phyloP scores from a whole-genome alignment of 2,113 vertebrate species.

The Danio rerio region GRCz12tu NC_133200.1:31412501-31413000 shows the following conservation, averaged over 20 bases:
- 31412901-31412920: not conserved
- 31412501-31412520: too few relatives aligned
- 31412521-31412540: too few relatives aligned
- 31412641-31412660: not conserved
- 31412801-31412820: constrained; percentile 82
- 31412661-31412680: not conserved
- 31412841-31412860: constrained; percentile 79
- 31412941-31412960: constrained; percentile 22
- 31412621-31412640: too few relatives aligned
- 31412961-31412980: constrained; percentile 12
- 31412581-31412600: too few relatives aligned
- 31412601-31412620: too few relatives aligned
- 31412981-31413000: not conserved
- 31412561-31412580: too few relatives aligned
- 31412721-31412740: constrained; percentile 29
- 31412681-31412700: not conserved
- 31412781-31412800: constrained; percentile 95
- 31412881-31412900: not conserved
- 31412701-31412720: constrained; percentile 36
- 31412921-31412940: constrained; percentile 24
- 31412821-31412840: constrained; percentile 85
- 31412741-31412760: constrained; percentile 17
- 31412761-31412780: constrained; percentile 83
- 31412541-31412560: too few relatives aligned
- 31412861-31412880: constrained; percentile 26